Percentiles rank a stretch among this genome's conserved stretches.
These are phyloP conservation scores for Eulacestoma nigropectus DNA, from an alignment of 2,113 vertebrate species.

Conservation along the genomic window DNA sequence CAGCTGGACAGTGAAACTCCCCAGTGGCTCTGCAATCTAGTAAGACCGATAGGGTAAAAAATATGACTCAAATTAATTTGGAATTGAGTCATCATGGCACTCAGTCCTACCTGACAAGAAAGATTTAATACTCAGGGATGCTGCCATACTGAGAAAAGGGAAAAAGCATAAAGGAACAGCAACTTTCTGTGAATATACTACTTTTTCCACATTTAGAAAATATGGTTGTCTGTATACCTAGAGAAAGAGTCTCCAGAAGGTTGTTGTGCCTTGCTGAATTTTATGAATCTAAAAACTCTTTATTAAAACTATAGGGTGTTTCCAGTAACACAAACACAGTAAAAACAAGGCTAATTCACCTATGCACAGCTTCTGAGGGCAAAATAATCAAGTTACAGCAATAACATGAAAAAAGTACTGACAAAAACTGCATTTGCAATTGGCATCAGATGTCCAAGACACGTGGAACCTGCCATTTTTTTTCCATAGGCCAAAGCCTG, in stretches of 20 bases:
- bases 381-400: not conserved
- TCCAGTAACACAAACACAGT: not conserved
- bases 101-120: not conserved
- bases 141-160: not conserved
- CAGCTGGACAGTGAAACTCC: not conserved
- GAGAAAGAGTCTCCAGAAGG: not conserved
- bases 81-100: not conserved
- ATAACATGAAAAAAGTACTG: not conserved
- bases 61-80: not conserved
- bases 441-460: not conserved
- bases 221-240: not conserved
- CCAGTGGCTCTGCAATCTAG: not conserved
- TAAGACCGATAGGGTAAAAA: not conserved
- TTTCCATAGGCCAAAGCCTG: not conserved
- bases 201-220: not conserved
- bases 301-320: not conserved
- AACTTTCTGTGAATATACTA: not conserved
- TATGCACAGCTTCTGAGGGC: not conserved
- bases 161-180: not conserved
- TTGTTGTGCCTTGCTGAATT: not conserved
- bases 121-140: not conserved
- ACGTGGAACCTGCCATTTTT: not conserved
- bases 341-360: not conserved
- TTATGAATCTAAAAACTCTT: not conserved
- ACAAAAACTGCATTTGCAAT: not conserved